Conservation (phyloP, 2,888 invertebrate species). For the Halictus ligatus region DNA sequence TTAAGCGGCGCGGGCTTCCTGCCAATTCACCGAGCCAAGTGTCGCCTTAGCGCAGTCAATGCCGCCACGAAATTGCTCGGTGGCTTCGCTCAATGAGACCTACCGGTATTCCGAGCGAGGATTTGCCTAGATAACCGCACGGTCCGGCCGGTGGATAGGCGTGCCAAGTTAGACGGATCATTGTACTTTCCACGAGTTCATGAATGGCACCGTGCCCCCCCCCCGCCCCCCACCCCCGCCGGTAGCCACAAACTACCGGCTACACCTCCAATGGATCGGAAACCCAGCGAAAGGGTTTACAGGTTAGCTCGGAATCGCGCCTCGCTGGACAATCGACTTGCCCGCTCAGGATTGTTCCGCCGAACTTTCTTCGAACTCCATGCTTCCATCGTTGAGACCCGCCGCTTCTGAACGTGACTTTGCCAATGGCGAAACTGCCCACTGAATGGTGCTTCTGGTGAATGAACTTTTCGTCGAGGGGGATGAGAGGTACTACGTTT, state of each 20-base stretch:
- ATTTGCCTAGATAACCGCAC: conserved; percentile 74
- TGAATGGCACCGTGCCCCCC: conserved; percentile 63
- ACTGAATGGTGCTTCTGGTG: conserved; percentile 13
- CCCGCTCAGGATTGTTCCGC: conserved; percentile 31
- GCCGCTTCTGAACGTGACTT: conserved; percentile 34
- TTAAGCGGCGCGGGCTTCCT: conserved; percentile 81
- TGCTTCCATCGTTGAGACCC: background rate
- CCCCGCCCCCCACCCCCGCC: conserved; percentile 38
- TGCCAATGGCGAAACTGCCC: conserved; percentile 19
- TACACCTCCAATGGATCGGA: conserved; percentile 65
- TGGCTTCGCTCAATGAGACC: conserved; percentile 72
- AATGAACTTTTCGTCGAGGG: conserved; percentile 10
- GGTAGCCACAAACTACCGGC: conserved; percentile 51
- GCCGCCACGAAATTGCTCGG: conserved; percentile 71
- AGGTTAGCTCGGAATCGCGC: conserved; percentile 52
- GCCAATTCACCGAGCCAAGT: conserved; percentile 80
- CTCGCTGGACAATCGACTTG: conserved; percentile 52
- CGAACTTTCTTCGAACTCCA: conserved; percentile 52
- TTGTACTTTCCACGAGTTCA: conserved; percentile 58
- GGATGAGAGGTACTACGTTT: background rate
- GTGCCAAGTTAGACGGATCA: conserved; percentile 62
- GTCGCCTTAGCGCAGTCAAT: conserved; percentile 74
- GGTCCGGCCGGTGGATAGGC: conserved; percentile 61
- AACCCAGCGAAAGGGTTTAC: conserved; percentile 58
- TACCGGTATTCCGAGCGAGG: conserved; percentile 67